These are phyloP conservation scores for Antennarius striatus DNA, from an alignment of 2,113 vertebrate species.

Conservation along the genomic window DNA sequence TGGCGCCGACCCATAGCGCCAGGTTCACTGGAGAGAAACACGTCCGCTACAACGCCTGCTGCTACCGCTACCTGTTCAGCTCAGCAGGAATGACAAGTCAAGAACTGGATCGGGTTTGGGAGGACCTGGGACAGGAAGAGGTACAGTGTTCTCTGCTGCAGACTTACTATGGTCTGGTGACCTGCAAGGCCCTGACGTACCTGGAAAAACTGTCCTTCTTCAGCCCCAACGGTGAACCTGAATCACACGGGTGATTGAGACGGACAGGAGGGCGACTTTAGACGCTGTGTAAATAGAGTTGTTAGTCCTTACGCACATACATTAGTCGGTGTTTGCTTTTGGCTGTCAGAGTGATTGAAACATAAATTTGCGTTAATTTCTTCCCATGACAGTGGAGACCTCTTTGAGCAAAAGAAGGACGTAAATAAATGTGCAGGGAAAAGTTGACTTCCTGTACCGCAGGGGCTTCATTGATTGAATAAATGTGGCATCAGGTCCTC, in stretches of 20 bases:
- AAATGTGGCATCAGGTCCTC: too few species aligned
- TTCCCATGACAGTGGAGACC: not conserved
- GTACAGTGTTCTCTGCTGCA: constrained; percentile 80
- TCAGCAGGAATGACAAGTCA: constrained; percentile 75
- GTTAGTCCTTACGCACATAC: not conserved
- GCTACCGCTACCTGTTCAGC: constrained; percentile 91
- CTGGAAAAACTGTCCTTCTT: constrained; percentile 83
- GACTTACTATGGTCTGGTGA: constrained; percentile 88
- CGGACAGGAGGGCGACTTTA: not conserved
- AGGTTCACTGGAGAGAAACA: constrained; percentile 87
- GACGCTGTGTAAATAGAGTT: not conserved
- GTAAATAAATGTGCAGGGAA: not conserved
- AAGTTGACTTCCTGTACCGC: too few species aligned
- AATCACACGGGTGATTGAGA: not conserved
- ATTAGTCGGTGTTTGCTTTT: not conserved
- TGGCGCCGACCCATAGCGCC: constrained; percentile 86
- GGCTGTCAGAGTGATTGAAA: not conserved
- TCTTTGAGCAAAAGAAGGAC: not conserved
- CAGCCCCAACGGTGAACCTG: constrained; percentile 35
- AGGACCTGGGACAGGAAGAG: constrained; percentile 76
- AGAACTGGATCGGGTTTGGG: constrained; percentile 81
- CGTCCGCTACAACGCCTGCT: constrained; percentile 89
- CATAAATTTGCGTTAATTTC: not conserved
- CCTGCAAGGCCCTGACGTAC: constrained; percentile 89
- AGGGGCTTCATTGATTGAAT: too few species aligned